Conservation (phyloP, 2,113 vertebrate species). For the Noturus placidus region DNA sequence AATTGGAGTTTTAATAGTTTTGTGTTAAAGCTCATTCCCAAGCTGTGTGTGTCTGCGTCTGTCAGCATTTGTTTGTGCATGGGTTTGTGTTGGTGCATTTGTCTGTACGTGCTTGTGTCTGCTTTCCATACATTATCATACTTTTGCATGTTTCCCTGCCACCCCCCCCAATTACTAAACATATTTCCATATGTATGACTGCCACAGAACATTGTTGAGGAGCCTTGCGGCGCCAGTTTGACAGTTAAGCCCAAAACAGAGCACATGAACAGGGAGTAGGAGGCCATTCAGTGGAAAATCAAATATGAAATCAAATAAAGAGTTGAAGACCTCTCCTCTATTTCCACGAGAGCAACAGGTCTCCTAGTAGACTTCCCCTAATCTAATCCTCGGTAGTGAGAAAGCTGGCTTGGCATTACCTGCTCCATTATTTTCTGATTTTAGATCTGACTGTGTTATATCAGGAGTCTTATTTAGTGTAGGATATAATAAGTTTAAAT, state of each 20-base stretch:
- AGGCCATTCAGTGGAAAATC: conserved; percentile 12
- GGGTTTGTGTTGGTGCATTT: conserved; percentile 24
- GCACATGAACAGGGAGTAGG: conserved; percentile 7
- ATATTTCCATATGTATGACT: conserved; percentile 56
- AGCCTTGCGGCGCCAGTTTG: conserved; percentile 53
- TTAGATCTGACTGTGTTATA: not conserved
- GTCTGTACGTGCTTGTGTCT: conserved; percentile 26
- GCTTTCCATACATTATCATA: conserved; percentile 29
- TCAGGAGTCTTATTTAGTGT: not conserved
- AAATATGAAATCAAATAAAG: conserved; percentile 39
- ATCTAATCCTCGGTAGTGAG: not conserved
- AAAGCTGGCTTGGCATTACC: not conserved
- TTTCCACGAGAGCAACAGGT: conserved; percentile 7
- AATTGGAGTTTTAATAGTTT: conserved; percentile 62
- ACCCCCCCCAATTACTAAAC: conserved; percentile 31
- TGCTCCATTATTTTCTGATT: not conserved
- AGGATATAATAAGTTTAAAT: not conserved
- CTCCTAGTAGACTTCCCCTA: not conserved
- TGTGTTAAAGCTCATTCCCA: conserved; percentile 55
- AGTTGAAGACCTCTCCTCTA: conserved; percentile 42
- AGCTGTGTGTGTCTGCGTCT: conserved; percentile 22
- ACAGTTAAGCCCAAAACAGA: conserved; percentile 50
- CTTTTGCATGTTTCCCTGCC: not conserved
- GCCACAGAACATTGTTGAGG: conserved; percentile 38
- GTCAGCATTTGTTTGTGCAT: conserved; percentile 21